phyloP scores from a whole-genome alignment of 2,888 invertebrate genomes.

The Athetis lepigone region DNA sequence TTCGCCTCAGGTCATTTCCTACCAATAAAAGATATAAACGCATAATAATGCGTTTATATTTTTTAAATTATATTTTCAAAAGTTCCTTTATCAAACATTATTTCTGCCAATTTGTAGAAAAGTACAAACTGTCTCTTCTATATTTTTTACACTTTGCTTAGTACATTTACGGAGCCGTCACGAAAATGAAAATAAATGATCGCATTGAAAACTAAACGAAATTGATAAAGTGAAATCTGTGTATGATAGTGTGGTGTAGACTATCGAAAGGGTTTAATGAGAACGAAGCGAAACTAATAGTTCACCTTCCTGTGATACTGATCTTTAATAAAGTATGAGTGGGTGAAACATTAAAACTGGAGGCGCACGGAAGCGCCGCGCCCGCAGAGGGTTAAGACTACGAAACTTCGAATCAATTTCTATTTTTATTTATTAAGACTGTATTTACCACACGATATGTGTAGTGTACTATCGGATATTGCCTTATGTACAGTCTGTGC shows the following conservation, averaged over 20 bases:
- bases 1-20: not conserved
- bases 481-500: constrained; percentile 30
- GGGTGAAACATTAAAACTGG: constrained; percentile 84
- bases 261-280: constrained; percentile 86
- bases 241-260: constrained; percentile 54
- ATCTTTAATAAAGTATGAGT: constrained; percentile 89
- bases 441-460: constrained; percentile 35
- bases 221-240: constrained; percentile 59
- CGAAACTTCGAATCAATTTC: constrained; percentile 63
- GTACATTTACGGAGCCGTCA: constrained; percentile 17
- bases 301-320: constrained; percentile 87
- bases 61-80: too few species aligned
- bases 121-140: not conserved
- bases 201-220: constrained; percentile 39
- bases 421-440: constrained; percentile 57
- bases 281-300: constrained; percentile 85
- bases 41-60: too few species aligned
- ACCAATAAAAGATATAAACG: constrained; percentile 10
- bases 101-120: not conserved
- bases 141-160: not conserved
- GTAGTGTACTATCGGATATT: constrained; percentile 39
- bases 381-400: constrained; percentile 75
- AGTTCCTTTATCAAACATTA: too few species aligned
- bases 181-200: constrained; percentile 62
- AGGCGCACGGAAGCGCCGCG: constrained; percentile 82